phyloP scores from a whole-genome alignment of 2,797 vertebrate species.

The Enteromius afrohamiltoni region DNA sequence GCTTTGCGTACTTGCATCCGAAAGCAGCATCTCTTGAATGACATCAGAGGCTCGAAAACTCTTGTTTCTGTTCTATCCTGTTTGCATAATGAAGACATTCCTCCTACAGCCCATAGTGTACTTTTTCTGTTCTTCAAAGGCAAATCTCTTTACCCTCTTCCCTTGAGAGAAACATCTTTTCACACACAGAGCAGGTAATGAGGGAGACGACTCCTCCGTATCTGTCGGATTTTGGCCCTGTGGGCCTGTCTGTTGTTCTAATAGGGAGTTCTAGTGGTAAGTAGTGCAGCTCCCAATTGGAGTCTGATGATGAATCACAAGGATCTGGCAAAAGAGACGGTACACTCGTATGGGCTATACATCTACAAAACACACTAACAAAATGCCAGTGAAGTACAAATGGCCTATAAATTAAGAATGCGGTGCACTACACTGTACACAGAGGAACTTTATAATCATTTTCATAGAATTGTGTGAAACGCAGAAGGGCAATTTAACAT shows the following conservation, averaged over 20 bases:
- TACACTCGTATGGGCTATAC: slow-evolving; percentile 20
- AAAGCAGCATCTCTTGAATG: slow-evolving; percentile 7
- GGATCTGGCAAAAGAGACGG: slow-evolving; percentile 16
- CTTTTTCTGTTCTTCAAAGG: slow-evolving; percentile 46
- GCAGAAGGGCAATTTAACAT: not conserved
- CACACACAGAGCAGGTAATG: slow-evolving; percentile 49
- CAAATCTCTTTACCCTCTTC: slow-evolving; percentile 35
- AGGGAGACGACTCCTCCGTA: slow-evolving; percentile 42
- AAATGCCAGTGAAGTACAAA: not conserved
- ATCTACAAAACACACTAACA: slow-evolving; percentile 15
- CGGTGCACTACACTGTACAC: not conserved
- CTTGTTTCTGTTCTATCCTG: slow-evolving; percentile 36
- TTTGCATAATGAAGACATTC: slow-evolving; percentile 52
- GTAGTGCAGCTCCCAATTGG: slow-evolving; percentile 57
- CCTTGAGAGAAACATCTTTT: slow-evolving; percentile 42
- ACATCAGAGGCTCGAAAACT: slow-evolving; percentile 33
- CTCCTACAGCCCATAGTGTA: slow-evolving; percentile 31
- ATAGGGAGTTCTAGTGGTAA: slow-evolving; percentile 49
- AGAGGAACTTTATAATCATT: not conserved
- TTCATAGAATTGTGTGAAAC: not conserved
- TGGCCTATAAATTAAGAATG: slow-evolving; percentile 18
- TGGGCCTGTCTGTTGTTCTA: slow-evolving; percentile 53
- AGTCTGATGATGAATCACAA: slow-evolving; percentile 55
- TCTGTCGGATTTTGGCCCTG: slow-evolving; percentile 43
- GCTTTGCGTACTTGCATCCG: not conserved